Conservation (phyloP, 2,797 vertebrate genomes). For the Benthosema pterotum region DNA sequence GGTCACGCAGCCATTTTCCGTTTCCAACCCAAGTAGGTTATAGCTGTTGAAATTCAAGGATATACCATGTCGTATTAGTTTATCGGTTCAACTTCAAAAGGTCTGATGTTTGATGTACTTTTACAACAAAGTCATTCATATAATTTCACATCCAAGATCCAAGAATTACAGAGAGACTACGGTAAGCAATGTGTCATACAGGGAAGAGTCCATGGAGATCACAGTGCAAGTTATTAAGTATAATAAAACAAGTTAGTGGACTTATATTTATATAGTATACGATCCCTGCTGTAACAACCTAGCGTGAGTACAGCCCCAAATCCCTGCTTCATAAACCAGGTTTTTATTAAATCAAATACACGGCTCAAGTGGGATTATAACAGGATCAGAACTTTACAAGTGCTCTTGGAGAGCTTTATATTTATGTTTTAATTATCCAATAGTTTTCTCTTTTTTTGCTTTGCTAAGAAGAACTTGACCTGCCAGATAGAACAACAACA, state of each 20-base stretch:
- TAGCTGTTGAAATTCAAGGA: not conserved
- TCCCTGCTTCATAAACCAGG: not conserved
- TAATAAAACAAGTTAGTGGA: slow-evolving; percentile 1
- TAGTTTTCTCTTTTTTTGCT: slow-evolving; percentile 13
- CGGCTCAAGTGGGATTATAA: slow-evolving; percentile 7
- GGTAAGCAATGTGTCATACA: not conserved
- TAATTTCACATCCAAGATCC: not conserved
- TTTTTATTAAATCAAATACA: slow-evolving; percentile 1
- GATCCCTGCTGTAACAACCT: not conserved
- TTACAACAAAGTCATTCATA: not conserved
- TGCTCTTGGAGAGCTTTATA: slow-evolving; percentile 17
- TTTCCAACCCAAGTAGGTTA: not conserved
- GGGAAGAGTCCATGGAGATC: not conserved
- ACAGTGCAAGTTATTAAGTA: not conserved
- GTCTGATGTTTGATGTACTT: not conserved
- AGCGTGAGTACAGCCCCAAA: slow-evolving; percentile 1
- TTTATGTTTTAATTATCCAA: slow-evolving; percentile 15
- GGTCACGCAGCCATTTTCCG: not conserved
- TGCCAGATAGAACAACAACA: slow-evolving; percentile 32
- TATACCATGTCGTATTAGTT: not conserved
- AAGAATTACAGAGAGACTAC: not conserved
- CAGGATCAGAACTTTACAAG: not conserved
- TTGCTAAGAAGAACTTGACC: slow-evolving; percentile 23
- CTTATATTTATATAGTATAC: not conserved
- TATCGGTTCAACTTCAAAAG: not conserved